phyloP scores from a whole-genome alignment of 2,888 invertebrate genomes.

The Pimpla rufipes region DNA sequence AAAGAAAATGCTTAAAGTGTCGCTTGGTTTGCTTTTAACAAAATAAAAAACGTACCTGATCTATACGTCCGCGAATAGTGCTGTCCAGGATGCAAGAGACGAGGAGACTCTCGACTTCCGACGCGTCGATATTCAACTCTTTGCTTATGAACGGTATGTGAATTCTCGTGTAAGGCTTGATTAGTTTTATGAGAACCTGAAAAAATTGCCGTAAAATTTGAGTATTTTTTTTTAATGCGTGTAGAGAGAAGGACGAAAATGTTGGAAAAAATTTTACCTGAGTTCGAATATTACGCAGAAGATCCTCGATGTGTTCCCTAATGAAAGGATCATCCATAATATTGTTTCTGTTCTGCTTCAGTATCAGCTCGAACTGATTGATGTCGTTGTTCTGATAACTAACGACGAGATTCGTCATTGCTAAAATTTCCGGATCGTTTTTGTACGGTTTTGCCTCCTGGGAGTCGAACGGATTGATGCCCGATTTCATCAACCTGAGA shows the following conservation, averaged over 20 bases:
- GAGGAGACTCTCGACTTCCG: slow-evolving; percentile 97
- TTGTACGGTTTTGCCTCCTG: slow-evolving; percentile 99
- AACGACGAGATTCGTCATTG: slow-evolving; percentile 99
- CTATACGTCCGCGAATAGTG: slow-evolving; percentile 94
- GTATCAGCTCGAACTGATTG: slow-evolving; percentile 98
- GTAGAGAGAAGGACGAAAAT: slow-evolving; percentile 14
- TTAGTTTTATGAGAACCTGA: slow-evolving; percentile 98
- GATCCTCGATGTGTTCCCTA: slow-evolving; percentile 98
- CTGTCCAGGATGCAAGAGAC: slow-evolving; percentile 99
- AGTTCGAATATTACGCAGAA: slow-evolving; percentile 97
- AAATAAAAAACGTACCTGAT: slow-evolving; percentile 88
- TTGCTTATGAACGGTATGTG: slow-evolving; percentile 99
- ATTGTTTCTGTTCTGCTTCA: slow-evolving; percentile 96
- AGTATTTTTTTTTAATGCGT: slow-evolving; percentile 28
- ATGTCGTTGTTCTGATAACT: slow-evolving; percentile 99
- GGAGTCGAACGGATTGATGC: slow-evolving; percentile 99
- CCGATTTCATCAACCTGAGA: slow-evolving; percentile 98
- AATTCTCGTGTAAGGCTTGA: slow-evolving; percentile 98
- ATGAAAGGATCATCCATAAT: slow-evolving; percentile 99
- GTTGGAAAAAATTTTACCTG: slow-evolving; percentile 74
- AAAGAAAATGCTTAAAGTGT: no score
- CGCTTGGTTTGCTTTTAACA: no score
- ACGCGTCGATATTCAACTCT: slow-evolving; percentile 96
- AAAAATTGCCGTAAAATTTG: slow-evolving; percentile 72
- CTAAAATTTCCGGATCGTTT: slow-evolving; percentile 99